Conservation (phyloP, 1,140 invertebrate species). For the Schlechtendalia chinensis region DNA sequence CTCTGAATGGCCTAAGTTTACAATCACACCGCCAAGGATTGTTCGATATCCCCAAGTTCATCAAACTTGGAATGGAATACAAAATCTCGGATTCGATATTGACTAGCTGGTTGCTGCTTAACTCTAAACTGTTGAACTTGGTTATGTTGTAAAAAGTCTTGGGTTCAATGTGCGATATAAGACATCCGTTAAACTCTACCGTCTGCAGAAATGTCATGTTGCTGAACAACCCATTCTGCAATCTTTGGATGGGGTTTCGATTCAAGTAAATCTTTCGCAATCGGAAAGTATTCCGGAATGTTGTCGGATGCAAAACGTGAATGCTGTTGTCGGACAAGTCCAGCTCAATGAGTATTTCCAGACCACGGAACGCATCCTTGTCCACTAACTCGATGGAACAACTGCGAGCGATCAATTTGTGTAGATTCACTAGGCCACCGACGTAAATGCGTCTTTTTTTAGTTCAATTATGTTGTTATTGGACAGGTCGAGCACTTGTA, state of each 20-base stretch:
- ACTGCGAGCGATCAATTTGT: conserved; percentile 72
- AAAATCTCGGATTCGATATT: conserved; percentile 57
- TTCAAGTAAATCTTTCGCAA: conserved; percentile 70
- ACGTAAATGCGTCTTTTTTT: conserved; percentile 66
- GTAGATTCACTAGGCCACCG: conserved; percentile 72
- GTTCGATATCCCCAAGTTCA: conserved; percentile 67
- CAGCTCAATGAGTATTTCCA: conserved; percentile 81
- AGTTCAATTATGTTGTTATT: conserved; percentile 69
- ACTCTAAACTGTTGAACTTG: conserved; percentile 65
- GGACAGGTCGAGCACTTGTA: conserved; percentile 74
- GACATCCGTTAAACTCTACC: conserved; percentile 74
- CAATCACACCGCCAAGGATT: conserved; percentile 91
- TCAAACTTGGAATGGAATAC: conserved; percentile 62
- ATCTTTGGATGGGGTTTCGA: conserved; percentile 68
- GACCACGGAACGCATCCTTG: conserved; percentile 70
- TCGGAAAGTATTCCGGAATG: conserved; percentile 68
- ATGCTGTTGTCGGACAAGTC: conserved; percentile 74
- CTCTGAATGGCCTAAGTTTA: conserved; percentile 71
- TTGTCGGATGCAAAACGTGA: conserved; percentile 57
- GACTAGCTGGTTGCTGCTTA: conserved; percentile 72
- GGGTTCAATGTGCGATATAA: conserved; percentile 66
- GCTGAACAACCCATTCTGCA: conserved; percentile 75
- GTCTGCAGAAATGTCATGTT: conserved; percentile 72
- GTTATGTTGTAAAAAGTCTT: conserved; percentile 71
- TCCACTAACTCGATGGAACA: conserved; percentile 71